Conservation (phyloP, 2,797 vertebrate genomes). For the Aotus griseimembra region DNA sequence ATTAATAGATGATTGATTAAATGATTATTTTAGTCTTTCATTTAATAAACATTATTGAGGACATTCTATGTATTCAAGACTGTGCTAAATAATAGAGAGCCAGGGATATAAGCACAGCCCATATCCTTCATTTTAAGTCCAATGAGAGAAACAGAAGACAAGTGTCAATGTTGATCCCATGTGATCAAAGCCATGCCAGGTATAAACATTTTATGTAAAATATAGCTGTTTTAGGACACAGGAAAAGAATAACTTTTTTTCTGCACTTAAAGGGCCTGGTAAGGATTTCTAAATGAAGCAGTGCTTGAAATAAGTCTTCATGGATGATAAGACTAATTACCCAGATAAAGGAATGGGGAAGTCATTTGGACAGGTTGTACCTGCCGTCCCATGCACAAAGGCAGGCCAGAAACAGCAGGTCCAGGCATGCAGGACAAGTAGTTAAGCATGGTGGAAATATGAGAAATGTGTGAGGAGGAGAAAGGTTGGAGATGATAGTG, state of each 20-base stretch:
- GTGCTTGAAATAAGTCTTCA: background rate
- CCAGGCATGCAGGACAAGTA: too few species aligned
- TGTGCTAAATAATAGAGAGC: background rate
- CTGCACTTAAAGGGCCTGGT: background rate
- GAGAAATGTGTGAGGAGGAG: background rate
- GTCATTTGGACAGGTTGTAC: background rate
- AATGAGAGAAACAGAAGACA: background rate
- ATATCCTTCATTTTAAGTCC: background rate
- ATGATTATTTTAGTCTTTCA: background rate
- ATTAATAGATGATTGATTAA: constrained; percentile 16
- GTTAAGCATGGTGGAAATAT: background rate
- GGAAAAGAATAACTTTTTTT: background rate
- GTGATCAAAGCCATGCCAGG: background rate
- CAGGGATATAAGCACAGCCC: background rate
- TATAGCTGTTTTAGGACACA: background rate
- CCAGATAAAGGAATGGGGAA: background rate
- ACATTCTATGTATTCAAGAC: background rate
- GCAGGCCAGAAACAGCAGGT: background rate
- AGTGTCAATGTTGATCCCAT: background rate
- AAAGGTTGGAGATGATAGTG: too few species aligned
- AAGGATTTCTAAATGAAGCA: background rate
- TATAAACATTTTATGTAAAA: background rate
- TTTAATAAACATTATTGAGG: background rate
- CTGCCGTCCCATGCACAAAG: fast-evolving
- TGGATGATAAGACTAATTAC: background rate